Percentiles rank a stretch among this genome's conserved stretches.
These are phyloP conservation scores for Siphonodentalium dalli DNA, from an alignment of 2,888 invertebrate species.

Conservation along the genomic window DNA sequence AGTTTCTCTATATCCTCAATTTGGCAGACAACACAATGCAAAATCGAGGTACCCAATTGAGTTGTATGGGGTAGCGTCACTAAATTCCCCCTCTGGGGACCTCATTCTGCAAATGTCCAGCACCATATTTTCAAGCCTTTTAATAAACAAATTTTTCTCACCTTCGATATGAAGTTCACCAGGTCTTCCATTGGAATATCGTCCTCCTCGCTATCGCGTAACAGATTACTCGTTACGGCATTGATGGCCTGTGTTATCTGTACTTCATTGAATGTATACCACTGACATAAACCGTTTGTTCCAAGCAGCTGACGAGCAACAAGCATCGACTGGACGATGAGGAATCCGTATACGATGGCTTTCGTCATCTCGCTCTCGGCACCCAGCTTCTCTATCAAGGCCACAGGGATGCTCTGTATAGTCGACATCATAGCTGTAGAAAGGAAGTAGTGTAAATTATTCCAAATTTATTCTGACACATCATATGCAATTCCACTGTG, in stretches of 20 bases:
- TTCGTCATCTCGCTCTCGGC: constrained; percentile 35
- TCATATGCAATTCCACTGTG: too few relatives aligned
- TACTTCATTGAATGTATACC: constrained; percentile 48
- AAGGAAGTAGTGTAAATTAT: background rate
- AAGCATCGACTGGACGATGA: constrained; percentile 53
- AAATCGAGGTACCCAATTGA: too few relatives aligned
- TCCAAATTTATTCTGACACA: background rate
- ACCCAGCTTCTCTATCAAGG: constrained; percentile 37
- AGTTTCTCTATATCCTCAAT: too few relatives aligned
- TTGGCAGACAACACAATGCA: too few relatives aligned
- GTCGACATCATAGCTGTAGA: constrained; percentile 50
- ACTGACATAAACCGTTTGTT: constrained; percentile 53
- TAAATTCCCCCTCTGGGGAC: too few relatives aligned
- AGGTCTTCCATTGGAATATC: constrained; percentile 19
- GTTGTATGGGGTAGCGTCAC: too few relatives aligned
- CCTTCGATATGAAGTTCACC: constrained; percentile 18
- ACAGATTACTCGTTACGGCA: constrained; percentile 21
- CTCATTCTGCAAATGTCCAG: too few relatives aligned
- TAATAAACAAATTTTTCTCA: too few relatives aligned
- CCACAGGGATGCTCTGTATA: constrained; percentile 42
- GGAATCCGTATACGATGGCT: constrained; percentile 46
- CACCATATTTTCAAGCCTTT: too few relatives aligned
- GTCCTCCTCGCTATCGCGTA: constrained; percentile 30
- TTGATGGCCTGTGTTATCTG: constrained; percentile 27
- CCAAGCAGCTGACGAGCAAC: constrained; percentile 57